Conservation (phyloP, 2,113 vertebrate species). For the Bombycilla garrulus region DNA sequence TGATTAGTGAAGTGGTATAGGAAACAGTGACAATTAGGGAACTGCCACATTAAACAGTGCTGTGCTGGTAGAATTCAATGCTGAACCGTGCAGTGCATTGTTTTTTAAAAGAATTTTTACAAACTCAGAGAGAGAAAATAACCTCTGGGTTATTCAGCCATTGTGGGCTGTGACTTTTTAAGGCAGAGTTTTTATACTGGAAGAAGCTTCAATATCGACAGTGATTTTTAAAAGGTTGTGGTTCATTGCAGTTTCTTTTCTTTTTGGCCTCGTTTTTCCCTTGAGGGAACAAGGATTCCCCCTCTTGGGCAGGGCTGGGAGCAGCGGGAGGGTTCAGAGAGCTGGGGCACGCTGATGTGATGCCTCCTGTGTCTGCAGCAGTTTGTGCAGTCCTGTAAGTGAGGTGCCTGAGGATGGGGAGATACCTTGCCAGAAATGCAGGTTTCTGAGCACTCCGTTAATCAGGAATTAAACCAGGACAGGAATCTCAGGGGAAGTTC, state of each 20-base stretch:
- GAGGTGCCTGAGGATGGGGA: not conserved
- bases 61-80: not conserved
- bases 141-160: not conserved
- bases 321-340: not conserved
- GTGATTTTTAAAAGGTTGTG: not conserved
- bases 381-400: not conserved
- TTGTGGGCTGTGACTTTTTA: not conserved
- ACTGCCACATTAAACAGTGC: not conserved
- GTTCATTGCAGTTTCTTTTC: not conserved
- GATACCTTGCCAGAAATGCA: not conserved
- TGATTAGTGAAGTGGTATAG: constrained; percentile 25
- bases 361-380: rapidly evolving
- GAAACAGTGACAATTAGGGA: constrained; percentile 33
- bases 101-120: not conserved
- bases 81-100: not conserved
- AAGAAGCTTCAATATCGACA: not conserved
- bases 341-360: not conserved
- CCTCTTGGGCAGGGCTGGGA: not conserved
- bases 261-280: not conserved
- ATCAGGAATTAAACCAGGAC: not conserved
- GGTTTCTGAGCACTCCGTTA: not conserved
- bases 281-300: not conserved
- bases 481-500: not conserved
- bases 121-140: not conserved
- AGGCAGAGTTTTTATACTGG: not conserved